Evolutionary conservation across 2,797 vertebrate genomes (phyloP).

Genomic region (Danio choprae): DNA sequence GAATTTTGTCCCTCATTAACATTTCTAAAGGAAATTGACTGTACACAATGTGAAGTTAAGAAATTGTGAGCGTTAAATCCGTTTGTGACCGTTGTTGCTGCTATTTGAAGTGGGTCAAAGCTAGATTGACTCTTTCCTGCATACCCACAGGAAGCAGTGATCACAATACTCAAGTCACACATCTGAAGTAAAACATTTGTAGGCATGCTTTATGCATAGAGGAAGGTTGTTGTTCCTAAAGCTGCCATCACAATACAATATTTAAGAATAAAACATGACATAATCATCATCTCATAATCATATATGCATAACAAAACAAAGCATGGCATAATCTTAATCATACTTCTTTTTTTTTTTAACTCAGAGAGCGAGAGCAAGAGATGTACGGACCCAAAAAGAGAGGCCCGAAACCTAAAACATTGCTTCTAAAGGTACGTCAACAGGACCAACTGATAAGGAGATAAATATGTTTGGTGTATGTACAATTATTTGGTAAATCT

Average conservation of each 20-base stretch:
- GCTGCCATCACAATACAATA: neutral
- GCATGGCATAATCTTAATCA: neutral
- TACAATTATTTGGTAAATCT: neutral
- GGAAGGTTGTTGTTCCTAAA: neutral
- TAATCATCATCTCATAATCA: neutral
- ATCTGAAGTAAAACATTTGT: neutral
- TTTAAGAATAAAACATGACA: neutral
- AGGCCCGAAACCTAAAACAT: slow-evolving; percentile 90
- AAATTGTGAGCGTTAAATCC: neutral
- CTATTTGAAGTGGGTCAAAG: slow-evolving; percentile 56
- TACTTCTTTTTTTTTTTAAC: slow-evolving; percentile 1
- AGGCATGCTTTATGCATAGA: slow-evolving; percentile 15
- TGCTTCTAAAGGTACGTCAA: slow-evolving; percentile 85
- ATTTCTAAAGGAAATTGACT: slow-evolving; percentile 6
- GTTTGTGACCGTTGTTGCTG: slow-evolving; percentile 48
- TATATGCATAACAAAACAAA: neutral
- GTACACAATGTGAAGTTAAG: neutral
- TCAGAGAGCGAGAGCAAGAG: slow-evolving; percentile 87
- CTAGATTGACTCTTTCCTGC: slow-evolving; percentile 3
- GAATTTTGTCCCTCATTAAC: neutral
- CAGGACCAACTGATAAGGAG: neutral
- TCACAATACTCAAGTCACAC: slow-evolving; percentile 12
- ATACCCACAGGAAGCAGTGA: slow-evolving; percentile 50
- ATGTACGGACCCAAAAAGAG: slow-evolving; percentile 90
- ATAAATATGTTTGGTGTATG: neutral